phyloP scores from a whole-genome alignment of 2,797 vertebrate species.

The Mergus octosetaceus region DNA sequence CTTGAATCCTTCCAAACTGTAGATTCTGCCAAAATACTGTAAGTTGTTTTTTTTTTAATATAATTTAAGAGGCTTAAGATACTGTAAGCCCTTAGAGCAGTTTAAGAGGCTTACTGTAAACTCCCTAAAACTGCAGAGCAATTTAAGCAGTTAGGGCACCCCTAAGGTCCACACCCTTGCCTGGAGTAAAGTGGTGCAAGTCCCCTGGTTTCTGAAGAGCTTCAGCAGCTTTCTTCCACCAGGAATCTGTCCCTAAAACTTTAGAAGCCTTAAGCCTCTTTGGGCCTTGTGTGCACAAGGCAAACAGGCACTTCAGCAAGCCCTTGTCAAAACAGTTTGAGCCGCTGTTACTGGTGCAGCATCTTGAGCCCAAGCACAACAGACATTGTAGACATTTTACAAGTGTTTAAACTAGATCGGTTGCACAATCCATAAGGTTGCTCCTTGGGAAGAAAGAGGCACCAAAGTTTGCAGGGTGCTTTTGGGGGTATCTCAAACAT shows the following conservation, averaged over 20 bases:
- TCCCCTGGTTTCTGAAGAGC: not conserved
- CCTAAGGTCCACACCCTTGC: not conserved
- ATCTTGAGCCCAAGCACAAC: not conserved
- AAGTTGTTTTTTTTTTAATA: constrained; percentile 2
- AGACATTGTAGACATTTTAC: not conserved
- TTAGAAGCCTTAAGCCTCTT: constrained; percentile 46
- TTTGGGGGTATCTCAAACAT: fast-evolving
- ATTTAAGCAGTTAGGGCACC: constrained; percentile 40
- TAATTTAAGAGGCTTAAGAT: constrained; percentile 64
- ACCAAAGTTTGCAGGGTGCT: not conserved
- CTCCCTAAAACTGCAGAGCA: constrained; percentile 61
- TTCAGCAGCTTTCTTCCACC: not conserved
- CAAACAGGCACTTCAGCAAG: constrained; percentile 18
- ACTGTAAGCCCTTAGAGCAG: constrained; percentile 54
- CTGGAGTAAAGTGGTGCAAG: constrained; percentile 24
- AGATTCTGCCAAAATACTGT: constrained; percentile 54
- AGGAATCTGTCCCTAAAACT: constrained; percentile 12
- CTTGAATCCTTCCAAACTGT: constrained; percentile 39
- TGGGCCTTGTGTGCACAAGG: not conserved
- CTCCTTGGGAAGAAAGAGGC: not conserved
- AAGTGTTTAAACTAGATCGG: not conserved
- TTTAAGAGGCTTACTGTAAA: constrained; percentile 70
- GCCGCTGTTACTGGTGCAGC: fast-evolving
- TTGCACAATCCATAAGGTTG: not conserved
- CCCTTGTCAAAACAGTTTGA: constrained; percentile 27